phyloP scores from a whole-genome alignment of 64 coral and sea anemone genomes.

The Porites australiensis region DNA sequence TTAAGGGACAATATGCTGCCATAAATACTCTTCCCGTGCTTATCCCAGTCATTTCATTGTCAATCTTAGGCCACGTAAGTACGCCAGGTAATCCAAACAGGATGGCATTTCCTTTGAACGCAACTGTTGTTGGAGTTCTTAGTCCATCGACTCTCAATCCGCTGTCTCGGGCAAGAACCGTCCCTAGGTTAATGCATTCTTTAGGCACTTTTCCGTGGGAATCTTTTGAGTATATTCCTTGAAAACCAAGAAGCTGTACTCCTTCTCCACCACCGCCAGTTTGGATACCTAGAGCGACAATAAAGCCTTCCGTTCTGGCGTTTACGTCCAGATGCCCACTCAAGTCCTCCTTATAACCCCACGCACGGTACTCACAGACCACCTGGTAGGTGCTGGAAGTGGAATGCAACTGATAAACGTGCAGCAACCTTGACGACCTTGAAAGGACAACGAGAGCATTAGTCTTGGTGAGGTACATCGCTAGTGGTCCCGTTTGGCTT shows the following conservation, averaged over 20 bases:
- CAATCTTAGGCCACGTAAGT: slow-evolving; percentile 65
- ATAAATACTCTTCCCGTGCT: slow-evolving; percentile 76
- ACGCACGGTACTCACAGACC: slow-evolving; percentile 20
- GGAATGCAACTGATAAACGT: slow-evolving; percentile 24
- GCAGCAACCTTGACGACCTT: slow-evolving; percentile 7
- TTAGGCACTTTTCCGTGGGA: not conserved
- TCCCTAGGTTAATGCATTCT: slow-evolving; percentile 53
- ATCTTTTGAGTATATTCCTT: slow-evolving; percentile 3
- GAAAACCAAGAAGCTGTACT: slow-evolving; percentile 49
- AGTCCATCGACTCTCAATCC: slow-evolving; percentile 23
- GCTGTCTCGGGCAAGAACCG: slow-evolving; percentile 41
- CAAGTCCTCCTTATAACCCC: not conserved
- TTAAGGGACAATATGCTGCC: slow-evolving; percentile 65
- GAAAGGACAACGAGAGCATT: slow-evolving; percentile 39
- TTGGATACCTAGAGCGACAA: slow-evolving; percentile 67
- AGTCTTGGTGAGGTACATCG: slow-evolving; percentile 32
- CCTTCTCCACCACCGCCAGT: slow-evolving; percentile 29
- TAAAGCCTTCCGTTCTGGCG: not conserved
- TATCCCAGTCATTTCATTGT: not conserved
- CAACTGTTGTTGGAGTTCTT: slow-evolving; percentile 16
- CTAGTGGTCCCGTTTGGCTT: not conserved
- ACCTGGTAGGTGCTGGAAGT: not conserved
- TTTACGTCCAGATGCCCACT: slow-evolving; percentile 70
- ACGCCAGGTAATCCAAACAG: slow-evolving; percentile 74
- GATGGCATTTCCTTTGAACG: slow-evolving; percentile 48